Evolutionary conservation across 2,888 invertebrate genomes (phyloP).

Genomic region (Megaustenia siamemsis): DNA sequence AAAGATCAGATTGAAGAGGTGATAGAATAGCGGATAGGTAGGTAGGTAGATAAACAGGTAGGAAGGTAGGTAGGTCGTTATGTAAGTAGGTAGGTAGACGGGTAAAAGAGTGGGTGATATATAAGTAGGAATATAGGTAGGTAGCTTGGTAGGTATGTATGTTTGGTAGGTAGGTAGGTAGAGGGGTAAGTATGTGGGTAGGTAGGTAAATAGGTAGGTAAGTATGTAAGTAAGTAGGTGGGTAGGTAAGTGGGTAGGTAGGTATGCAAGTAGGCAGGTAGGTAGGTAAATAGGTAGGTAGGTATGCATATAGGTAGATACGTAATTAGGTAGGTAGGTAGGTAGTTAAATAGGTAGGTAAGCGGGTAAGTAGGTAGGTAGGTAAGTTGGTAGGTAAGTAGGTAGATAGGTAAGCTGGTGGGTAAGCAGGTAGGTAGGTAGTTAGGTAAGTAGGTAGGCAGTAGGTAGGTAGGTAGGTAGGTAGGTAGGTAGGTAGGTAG

Average conservation of each 20-base stretch:
- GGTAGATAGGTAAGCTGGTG: not conserved
- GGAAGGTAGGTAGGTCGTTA: no score
- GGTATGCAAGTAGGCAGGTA: not conserved
- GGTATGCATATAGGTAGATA: not conserved
- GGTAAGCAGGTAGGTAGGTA: not conserved
- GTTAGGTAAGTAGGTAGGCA: not conserved
- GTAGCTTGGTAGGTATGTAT: not conserved
- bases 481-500: slow-evolving; percentile 17
- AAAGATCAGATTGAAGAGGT: no score
- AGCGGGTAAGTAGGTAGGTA: not conserved
- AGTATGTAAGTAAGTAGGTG: not conserved
- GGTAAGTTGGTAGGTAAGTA: not conserved
- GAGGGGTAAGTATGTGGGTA: not conserved
- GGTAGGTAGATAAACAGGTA: no score
- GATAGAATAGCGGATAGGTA: no score
- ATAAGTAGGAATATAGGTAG: no score
- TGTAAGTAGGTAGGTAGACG: no score
- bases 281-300: not conserved
- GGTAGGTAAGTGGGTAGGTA: not conserved
- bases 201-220: slow-evolving; percentile 10
- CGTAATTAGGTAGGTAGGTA: not conserved
- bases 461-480: slow-evolving; percentile 14
- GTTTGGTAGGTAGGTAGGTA: not conserved
- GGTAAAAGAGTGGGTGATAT: no score
- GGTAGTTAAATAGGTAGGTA: not conserved